phyloP scores from a whole-genome alignment of 1,140 invertebrate species.

The Drosophila repletoides region DNA sequence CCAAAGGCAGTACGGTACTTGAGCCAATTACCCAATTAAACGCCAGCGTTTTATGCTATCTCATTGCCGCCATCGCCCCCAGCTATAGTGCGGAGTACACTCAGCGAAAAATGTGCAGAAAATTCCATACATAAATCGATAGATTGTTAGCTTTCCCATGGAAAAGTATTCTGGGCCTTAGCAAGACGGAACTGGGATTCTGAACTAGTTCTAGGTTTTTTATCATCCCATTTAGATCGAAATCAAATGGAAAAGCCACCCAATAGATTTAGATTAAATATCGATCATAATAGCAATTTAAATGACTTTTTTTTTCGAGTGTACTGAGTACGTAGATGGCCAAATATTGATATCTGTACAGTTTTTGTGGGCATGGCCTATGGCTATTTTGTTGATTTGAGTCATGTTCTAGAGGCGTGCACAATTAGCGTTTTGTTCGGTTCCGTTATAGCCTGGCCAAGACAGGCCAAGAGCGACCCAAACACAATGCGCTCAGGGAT shows the following conservation, averaged over 20 bases:
- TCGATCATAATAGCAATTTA: too few relatives aligned
- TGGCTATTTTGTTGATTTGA: constrained; percentile 67
- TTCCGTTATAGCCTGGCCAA: constrained; percentile 62
- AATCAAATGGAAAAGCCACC: too few relatives aligned
- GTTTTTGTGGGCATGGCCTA: constrained; percentile 42
- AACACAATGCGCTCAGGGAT: constrained; percentile 68
- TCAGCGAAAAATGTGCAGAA: too few relatives aligned
- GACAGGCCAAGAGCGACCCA: too few relatives aligned
- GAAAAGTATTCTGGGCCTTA: too few relatives aligned
- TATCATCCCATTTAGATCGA: too few relatives aligned
- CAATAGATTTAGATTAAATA: too few relatives aligned
- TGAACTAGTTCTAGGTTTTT: too few relatives aligned
- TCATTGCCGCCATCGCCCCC: constrained; percentile 65
- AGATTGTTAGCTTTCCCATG: too few relatives aligned
- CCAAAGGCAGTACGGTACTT: constrained; percentile 70
- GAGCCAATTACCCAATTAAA: constrained; percentile 82
- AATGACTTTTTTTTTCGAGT: too few relatives aligned
- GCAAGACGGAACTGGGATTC: too few relatives aligned
- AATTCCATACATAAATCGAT: too few relatives aligned
- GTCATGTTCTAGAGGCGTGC: constrained; percentile 77
- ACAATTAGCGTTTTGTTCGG: constrained; percentile 76
- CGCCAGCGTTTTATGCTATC: constrained; percentile 74
- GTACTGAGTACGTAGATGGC: constrained; percentile 48
- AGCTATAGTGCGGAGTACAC: not conserved
- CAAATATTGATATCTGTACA: constrained; percentile 71